phyloP scores from a whole-genome alignment of 2,888 invertebrate genomes.

The Alcis repandata region DNA sequence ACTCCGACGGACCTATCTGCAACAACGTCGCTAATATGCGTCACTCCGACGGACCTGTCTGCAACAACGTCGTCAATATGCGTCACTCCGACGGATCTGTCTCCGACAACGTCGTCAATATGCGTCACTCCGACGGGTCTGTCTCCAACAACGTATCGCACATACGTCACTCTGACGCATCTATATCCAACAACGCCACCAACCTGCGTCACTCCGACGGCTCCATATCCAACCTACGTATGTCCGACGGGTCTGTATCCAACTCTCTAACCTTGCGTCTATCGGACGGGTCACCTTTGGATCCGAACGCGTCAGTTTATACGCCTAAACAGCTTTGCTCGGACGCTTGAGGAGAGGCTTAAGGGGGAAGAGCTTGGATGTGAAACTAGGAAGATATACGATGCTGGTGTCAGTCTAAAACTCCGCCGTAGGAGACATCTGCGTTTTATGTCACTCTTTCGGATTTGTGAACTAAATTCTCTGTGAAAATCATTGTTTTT shows the following conservation, averaged over 20 bases:
- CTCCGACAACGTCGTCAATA: neutral
- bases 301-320: constrained; percentile 97
- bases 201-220: constrained; percentile 53
- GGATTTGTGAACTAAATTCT: constrained; percentile 12
- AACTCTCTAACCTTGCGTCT: constrained; percentile 42
- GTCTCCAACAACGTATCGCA: constrained; percentile 53
- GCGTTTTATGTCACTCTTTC: neutral
- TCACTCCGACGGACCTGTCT: constrained; percentile 46
- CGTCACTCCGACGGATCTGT: constrained; percentile 36
- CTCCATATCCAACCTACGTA: constrained; percentile 18
- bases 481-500: neutral
- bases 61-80: constrained; percentile 55
- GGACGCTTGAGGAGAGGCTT: constrained; percentile 63
- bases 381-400: neutral
- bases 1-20: constrained; percentile 30
- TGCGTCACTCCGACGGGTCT: constrained; percentile 53
- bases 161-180: constrained; percentile 43
- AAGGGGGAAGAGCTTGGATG: neutral
- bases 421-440: neutral
- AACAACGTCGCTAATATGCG: constrained; percentile 42
- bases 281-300: constrained; percentile 85
- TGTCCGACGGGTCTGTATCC: constrained; percentile 60
- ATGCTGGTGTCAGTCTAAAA: constrained; percentile 7
- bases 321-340: constrained; percentile 90
- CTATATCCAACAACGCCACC: neutral